Evolutionary conservation across 2,888 invertebrate species (phyloP), one percentile per base, ranked within the genome.

Genomic region (Andrena chrysosceles): DNA sequence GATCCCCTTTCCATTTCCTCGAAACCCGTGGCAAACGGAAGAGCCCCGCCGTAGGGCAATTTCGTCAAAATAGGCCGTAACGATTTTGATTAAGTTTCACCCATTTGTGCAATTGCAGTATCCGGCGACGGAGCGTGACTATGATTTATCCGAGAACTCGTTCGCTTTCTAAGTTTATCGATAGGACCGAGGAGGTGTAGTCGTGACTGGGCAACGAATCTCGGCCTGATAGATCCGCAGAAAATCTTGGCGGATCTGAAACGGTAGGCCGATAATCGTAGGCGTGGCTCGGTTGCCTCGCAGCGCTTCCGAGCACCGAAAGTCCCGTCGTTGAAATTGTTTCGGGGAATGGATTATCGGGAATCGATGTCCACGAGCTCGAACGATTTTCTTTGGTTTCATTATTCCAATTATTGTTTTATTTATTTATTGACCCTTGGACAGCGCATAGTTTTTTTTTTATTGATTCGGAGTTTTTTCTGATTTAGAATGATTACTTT

Each of bases 111-210:
- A 67, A 71, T 67, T 62, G 77, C 66, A 23, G 72, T 62, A 69
- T 60, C 75, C 64, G 33, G 29, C 64, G 81, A 54, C 54, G 68
- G 82, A 85, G 77, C 87, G 80, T 87, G 87, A 83, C 82, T 68
- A 35, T 26, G 74, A 62, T 75, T 84, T 83, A 83, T 70, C 54
- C 23, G 49, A 23, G 20, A 70, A 64, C 71, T 49, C 72, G 73
- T 73, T 80, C 77, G 86, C 83, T 76, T 87, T 85, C 87, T 77
- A 68, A 76, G 62, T 69, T 80, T 85, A 87, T 87, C 83, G 85
- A 56, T 84, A 73, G 59, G 54, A 8, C 62, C 10, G 68, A 77
- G 49, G 76, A 52, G 71, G 75, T 56, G 8, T 20, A 72, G 82
- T 86, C 88, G 83, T 86, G 83, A 83, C 88, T 69, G 80, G 77